A percentile compares a stretch with the other conserved stretches of the same genome.
Conservation (phyloP, 2,797 vertebrate genomes). For the Diceros bicornis region DNA sequence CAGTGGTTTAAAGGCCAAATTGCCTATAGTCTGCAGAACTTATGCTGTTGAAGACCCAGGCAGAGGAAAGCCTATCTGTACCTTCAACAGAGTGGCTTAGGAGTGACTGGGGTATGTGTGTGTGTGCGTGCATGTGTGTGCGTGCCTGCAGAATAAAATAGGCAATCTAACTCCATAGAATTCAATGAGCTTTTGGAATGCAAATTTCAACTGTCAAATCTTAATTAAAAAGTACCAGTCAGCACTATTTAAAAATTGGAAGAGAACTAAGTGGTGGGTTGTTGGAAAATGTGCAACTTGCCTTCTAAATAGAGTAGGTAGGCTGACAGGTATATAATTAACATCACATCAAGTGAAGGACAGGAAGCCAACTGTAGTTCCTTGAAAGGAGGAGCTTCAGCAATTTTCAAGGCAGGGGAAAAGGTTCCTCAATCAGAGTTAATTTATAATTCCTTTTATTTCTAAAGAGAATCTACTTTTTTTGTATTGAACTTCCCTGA, state of each 20-base stretch:
- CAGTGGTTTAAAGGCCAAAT: conserved; percentile 57
- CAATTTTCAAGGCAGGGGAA: conserved; percentile 74
- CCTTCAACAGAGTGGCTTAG: background rate
- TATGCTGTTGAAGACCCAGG: background rate
- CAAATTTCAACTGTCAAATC: conserved; percentile 90
- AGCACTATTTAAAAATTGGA: conserved; percentile 90
- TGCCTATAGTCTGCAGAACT: background rate
- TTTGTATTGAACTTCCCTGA: conserved; percentile 71
- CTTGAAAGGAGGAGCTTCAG: conserved; percentile 81
- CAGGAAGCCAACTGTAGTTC: conserved; percentile 82
- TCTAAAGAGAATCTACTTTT: conserved; percentile 78
- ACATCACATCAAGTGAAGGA: conserved; percentile 85
- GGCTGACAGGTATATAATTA: conserved; percentile 92
- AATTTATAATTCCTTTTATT: conserved; percentile 84
- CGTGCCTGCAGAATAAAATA: conserved; percentile 64
- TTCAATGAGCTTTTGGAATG: conserved; percentile 90
- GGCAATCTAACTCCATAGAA: conserved; percentile 82
- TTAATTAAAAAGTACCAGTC: conserved; percentile 91
- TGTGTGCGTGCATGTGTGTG: background rate
- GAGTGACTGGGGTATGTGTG: background rate
- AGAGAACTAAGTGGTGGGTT: conserved; percentile 91
- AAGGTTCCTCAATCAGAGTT: conserved; percentile 80
- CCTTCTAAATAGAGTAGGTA: conserved; percentile 87
- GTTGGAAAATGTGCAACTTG: conserved; percentile 83
- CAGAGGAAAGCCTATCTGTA: conserved; percentile 5